These are phyloP conservation scores for Chondrosia reniformis DNA, from an alignment of 37 sponge, comb jelly and placozoan species.

Conservation along the genomic window DNA sequence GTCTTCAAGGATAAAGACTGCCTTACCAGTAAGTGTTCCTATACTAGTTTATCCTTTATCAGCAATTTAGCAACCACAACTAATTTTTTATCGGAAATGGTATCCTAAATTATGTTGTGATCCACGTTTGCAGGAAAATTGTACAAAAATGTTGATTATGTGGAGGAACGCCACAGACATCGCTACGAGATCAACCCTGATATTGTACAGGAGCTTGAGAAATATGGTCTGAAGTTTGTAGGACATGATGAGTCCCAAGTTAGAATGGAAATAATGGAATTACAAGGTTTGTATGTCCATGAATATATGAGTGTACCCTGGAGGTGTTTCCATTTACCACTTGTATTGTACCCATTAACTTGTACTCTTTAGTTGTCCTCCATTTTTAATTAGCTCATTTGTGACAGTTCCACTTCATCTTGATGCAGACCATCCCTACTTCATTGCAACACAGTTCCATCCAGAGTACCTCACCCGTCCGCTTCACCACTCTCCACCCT, in stretches of 20 bases:
- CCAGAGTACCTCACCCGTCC: slow-evolving; percentile 94
- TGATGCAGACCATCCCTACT: slow-evolving; percentile 86
- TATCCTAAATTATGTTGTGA: not conserved
- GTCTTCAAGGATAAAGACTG: slow-evolving; percentile 65
- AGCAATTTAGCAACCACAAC: not conserved
- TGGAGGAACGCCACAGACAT: slow-evolving; percentile 94
- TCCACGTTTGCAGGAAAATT: slow-evolving; percentile 62
- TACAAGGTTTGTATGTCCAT: slow-evolving; percentile 71
- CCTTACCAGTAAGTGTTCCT: slow-evolving; percentile 64
- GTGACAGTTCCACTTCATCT: no score
- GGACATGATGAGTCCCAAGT: slow-evolving; percentile 65
- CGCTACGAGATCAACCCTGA: slow-evolving; percentile 86
- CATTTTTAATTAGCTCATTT: no score
- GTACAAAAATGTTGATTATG: slow-evolving; percentile 46
- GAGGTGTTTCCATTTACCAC: no score
- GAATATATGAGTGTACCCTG: no score
- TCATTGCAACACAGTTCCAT: slow-evolving; percentile 89
- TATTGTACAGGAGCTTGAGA: slow-evolving; percentile 47
- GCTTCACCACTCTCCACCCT: slow-evolving; percentile 90
- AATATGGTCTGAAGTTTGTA: slow-evolving; percentile 82
- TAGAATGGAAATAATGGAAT: slow-evolving; percentile 94
- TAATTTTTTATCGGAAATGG: not conserved
- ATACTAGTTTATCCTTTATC: no score
- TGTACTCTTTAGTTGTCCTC: no score
- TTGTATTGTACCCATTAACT: no score